phyloP scores from a whole-genome alignment of 2,797 vertebrate genomes.

The Lepus oiostolus region DNA sequence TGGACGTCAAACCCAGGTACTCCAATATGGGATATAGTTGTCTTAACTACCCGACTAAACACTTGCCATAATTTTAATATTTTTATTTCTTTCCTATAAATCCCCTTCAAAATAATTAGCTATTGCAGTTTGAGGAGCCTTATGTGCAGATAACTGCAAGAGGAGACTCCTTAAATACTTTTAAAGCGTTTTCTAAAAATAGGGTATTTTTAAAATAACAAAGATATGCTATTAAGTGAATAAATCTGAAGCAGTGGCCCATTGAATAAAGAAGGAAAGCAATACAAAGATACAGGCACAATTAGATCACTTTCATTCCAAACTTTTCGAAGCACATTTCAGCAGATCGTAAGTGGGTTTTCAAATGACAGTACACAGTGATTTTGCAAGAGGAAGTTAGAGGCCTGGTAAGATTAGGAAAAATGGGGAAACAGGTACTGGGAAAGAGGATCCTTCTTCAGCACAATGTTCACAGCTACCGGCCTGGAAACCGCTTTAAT shows the following conservation, averaged over 20 bases:
- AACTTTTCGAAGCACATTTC: slow-evolving; percentile 44
- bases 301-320: slow-evolving; percentile 13
- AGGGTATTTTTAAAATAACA: not conserved
- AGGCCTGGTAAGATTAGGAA: not conserved
- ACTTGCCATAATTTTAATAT: not conserved
- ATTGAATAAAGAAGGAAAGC: slow-evolving; percentile 26
- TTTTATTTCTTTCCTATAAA: not conserved
- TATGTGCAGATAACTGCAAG: not conserved
- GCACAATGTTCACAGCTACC: not conserved
- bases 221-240: not conserved
- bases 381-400: slow-evolving; percentile 14
- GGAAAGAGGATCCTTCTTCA: not conserved
- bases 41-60: too few species aligned
- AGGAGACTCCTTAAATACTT: not conserved
- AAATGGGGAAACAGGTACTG: not conserved
- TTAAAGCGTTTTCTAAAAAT: not conserved
- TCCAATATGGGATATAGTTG: too few species aligned
- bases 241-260: not conserved
- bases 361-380: not conserved
- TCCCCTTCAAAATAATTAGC: not conserved
- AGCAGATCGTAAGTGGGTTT: slow-evolving; percentile 17
- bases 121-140: not conserved
- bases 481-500: slow-evolving; percentile 26
- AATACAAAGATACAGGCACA: not conserved
- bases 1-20: too few species aligned